Conservation (phyloP, 2,113 vertebrate species). For the Microtus pennsylvanicus region DNA sequence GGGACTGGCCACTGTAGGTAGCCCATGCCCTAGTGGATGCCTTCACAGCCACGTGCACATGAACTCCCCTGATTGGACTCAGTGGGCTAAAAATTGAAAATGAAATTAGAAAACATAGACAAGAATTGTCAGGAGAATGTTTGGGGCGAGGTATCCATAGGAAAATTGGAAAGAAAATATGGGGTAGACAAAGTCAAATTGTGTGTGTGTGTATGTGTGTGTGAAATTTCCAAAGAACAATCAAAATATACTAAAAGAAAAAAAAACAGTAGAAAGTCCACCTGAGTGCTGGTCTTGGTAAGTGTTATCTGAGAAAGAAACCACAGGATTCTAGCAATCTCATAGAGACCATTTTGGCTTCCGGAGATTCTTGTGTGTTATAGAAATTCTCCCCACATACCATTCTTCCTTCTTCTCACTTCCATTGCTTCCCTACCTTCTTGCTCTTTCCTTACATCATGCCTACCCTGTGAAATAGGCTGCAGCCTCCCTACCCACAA, state of each 20-base stretch:
- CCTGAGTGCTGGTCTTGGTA: not conserved
- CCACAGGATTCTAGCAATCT: not conserved
- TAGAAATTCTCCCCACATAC: not conserved
- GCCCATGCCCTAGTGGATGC: fast-evolving
- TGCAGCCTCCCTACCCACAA: not conserved
- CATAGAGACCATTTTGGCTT: not conserved
- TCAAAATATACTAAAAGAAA: not conserved
- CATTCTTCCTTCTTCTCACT: fast-evolving
- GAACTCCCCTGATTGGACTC: not conserved
- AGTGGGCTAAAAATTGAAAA: not conserved
- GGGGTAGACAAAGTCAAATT: no score
- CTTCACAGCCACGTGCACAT: not conserved
- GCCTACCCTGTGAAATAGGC: not conserved
- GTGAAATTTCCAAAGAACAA: not conserved
- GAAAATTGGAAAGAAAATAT: not conserved
- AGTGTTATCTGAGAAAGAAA: not conserved
- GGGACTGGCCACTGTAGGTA: not conserved
- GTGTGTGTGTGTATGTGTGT: no score
- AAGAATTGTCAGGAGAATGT: not conserved
- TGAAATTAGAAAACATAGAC: not conserved
- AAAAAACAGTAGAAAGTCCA: not conserved
- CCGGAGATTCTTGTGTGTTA: not conserved
- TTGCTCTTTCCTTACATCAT: not conserved
- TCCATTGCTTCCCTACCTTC: not conserved
- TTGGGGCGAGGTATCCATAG: not conserved